Evolutionary conservation across 2,797 vertebrate species (phyloP), one percentile per base, ranked within the genome.

Genomic region (Sebastolobus alascanus): DNA sequence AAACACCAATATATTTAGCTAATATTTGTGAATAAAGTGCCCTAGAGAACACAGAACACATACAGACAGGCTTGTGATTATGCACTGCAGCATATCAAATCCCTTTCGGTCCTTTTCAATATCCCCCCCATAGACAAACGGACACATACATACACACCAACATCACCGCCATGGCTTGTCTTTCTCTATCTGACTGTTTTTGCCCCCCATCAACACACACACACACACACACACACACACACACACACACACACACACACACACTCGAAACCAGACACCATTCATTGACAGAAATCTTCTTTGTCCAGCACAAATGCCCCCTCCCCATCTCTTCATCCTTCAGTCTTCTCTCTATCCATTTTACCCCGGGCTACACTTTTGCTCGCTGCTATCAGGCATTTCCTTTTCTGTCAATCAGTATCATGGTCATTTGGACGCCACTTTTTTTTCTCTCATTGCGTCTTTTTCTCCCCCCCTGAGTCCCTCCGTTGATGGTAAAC

Each of bases 231-330:
- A 78, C 72, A 12, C 37, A 66, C 73, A 73, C 55, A 83, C 29
- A 63, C 70, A 84, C 69, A 83, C 55, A 78, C 72, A 83, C 55
- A 78, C 72, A 12, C 37, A 66, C 73, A 73, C 55, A 83, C 29
- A 63, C 70, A 84, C 69, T 74, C 3, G 87, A 90, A 92, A 94
- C 88, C 89, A 94, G 90, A 94, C 88, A 92, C 92, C 83, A 33
- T 73, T 77, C 83, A 87, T 84, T 88, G 90, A 95, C 91, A 92
- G 88, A 94, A 91, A 94, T 92, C 84, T 71, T 87, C 93, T 95
- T 95, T 95, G 94, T 95, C 73, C 70, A 74, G 75, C 58, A 85
- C 79, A 90, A 89, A 92, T 71, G 46, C 82, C 65, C 74, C 84
- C 75, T 75, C 80, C 73, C 59, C 69, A 75, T 79, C 70, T 71